phyloP scores from a whole-genome alignment of 1,140 invertebrate species.

The Dendroctonus ponderosae region DNA sequence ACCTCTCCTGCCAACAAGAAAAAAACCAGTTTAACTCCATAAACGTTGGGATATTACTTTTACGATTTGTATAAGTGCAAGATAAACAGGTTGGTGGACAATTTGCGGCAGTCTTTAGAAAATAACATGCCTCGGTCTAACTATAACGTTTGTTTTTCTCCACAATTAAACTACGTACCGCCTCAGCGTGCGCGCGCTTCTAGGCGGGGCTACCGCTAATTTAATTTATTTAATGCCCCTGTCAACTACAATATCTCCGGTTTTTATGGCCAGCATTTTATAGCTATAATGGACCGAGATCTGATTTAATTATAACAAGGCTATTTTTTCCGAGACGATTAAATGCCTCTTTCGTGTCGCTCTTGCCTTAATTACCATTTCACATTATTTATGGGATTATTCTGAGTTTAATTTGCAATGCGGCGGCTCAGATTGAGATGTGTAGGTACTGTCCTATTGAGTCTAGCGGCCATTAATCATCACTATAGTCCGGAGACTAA shows the following conservation, averaged over 20 bases:
- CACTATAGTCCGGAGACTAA: too few relatives aligned
- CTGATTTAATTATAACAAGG: slow-evolving; percentile 27
- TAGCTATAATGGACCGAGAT: slow-evolving; percentile 25
- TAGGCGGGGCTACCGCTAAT: slow-evolving; percentile 27
- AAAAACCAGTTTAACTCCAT: slow-evolving; percentile 43
- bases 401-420: slow-evolving; percentile 7
- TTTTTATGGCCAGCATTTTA: slow-evolving; percentile 32
- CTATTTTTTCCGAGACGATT: slow-evolving; percentile 16
- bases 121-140: slow-evolving; percentile 42
- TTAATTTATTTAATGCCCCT: slow-evolving; percentile 34
- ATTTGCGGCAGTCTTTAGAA: slow-evolving; percentile 40
- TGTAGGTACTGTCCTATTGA: too few relatives aligned
- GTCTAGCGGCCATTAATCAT: too few relatives aligned
- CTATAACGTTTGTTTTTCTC: slow-evolving; percentile 38
- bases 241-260: slow-evolving; percentile 29
- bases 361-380: slow-evolving; percentile 29
- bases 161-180: slow-evolving; percentile 35
- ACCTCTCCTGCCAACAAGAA: slow-evolving; percentile 32
- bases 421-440: too few relatives aligned
- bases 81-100: slow-evolving; percentile 44
- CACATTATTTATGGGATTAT: slow-evolving; percentile 19
- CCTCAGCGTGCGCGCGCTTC: slow-evolving; percentile 41
- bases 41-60: slow-evolving; percentile 46
- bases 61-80: slow-evolving; percentile 44
- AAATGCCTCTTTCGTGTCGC: slow-evolving; percentile 15